These are phyloP conservation scores for Copsychus sechellarum DNA, from an alignment of 2,113 vertebrate species.

Conservation along the genomic window DNA sequence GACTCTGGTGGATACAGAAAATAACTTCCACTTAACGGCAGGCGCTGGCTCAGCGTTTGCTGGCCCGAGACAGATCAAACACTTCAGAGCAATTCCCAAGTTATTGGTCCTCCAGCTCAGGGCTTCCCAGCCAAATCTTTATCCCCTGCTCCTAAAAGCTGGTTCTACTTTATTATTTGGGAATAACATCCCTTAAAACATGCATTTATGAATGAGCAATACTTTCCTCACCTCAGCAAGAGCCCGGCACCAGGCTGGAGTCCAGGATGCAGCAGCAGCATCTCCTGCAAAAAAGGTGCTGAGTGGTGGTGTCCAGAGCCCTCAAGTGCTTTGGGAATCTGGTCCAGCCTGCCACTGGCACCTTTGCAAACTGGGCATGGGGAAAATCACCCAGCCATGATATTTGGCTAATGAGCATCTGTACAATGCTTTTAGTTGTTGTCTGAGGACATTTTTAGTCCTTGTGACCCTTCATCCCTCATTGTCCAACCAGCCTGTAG, in stretches of 20 bases:
- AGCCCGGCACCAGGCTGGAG: neutral
- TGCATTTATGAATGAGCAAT: neutral
- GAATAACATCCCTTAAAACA: neutral
- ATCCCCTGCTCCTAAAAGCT: constrained; percentile 29
- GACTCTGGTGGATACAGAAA: constrained; percentile 50
- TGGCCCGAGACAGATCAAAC: constrained; percentile 30
- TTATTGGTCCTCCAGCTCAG: constrained; percentile 41
- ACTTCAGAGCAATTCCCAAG: constrained; percentile 35
- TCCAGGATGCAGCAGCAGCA: neutral
- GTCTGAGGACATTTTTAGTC: neutral
- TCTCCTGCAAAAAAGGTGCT: neutral
- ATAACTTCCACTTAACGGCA: constrained; percentile 47
- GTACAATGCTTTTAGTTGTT: neutral
- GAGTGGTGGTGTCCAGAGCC: neutral
- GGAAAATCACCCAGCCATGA: neutral
- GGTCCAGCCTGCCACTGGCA: neutral
- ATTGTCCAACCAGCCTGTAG: neutral
- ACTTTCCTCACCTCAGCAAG: neutral
- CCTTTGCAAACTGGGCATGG: neutral
- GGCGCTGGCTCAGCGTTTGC: constrained; percentile 26
- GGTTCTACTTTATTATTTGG: constrained; percentile 22
- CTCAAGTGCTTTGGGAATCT: neutral
- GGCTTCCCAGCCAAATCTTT: constrained; percentile 33
- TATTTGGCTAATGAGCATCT: neutral
- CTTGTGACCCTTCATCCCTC: neutral